Conservation (phyloP, 2,113 vertebrate genomes). For the Apistogramma diplotaenia region DNA sequence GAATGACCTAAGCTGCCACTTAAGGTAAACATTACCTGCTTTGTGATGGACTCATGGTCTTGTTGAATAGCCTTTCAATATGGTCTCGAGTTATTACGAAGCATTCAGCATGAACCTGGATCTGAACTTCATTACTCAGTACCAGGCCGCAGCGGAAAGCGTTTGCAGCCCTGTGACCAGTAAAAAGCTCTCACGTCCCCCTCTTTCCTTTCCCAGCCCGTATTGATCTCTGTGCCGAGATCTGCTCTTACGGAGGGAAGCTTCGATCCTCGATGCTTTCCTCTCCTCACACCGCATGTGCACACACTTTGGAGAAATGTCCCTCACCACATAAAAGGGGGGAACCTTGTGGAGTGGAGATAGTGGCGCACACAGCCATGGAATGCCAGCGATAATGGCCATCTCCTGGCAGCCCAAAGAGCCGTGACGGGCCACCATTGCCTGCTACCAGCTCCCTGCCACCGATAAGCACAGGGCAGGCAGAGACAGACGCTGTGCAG, state of each 20-base stretch:
- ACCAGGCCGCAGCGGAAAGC: not conserved
- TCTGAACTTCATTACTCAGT: not conserved
- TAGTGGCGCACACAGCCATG: constrained; percentile 55
- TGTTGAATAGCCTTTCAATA: not conserved
- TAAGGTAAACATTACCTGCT: not conserved
- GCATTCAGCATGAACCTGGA: not conserved
- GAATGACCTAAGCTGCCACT: not conserved
- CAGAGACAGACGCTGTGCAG: not conserved
- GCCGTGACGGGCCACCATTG: constrained; percentile 56
- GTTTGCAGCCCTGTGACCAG: not conserved
- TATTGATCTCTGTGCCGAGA: constrained; percentile 43
- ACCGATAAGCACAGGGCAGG: constrained; percentile 56
- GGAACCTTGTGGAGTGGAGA: constrained; percentile 56
- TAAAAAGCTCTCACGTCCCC: constrained; percentile 2
- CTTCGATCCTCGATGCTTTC: constrained; percentile 21
- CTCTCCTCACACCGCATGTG: not conserved
- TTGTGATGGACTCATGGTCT: not conserved
- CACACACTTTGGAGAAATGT: constrained; percentile 34
- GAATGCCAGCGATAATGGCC: constrained; percentile 64
- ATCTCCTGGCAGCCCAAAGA: constrained; percentile 61
- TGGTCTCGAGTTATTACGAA: not conserved
- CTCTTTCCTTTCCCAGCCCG: not conserved
- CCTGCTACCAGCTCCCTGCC: constrained; percentile 34
- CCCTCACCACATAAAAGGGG: constrained; percentile 46
- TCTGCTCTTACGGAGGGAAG: constrained; percentile 10